Conservation (phyloP, 2,113 vertebrate species). For the Balaeniceps rex region DNA sequence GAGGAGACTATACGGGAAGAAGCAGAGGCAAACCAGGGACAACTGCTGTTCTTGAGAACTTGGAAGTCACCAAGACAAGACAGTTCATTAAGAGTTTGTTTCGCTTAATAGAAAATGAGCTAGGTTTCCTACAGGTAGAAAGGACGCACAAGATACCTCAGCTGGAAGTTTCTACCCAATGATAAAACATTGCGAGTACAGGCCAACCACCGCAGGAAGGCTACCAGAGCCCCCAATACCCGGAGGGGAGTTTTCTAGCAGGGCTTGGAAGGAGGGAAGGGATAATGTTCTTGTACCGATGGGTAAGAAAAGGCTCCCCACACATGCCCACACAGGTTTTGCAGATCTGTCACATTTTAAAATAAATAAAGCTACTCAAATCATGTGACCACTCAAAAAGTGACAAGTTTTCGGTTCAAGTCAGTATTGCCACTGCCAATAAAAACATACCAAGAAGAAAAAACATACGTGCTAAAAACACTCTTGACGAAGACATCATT, state of each 20-base stretch:
- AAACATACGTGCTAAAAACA: background rate
- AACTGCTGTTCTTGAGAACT: background rate
- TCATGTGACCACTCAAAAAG: background rate
- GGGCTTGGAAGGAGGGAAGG: background rate
- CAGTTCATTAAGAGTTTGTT: background rate
- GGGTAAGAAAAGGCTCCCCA: background rate
- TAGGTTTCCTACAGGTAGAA: background rate
- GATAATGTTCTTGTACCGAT: background rate
- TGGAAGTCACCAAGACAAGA: background rate
- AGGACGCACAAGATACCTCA: background rate
- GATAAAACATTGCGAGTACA: background rate
- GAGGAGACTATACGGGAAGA: background rate
- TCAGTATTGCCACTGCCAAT: background rate
- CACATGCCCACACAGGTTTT: background rate
- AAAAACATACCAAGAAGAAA: background rate
- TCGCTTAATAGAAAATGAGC: background rate
- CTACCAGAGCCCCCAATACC: background rate
- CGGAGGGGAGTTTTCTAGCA: background rate
- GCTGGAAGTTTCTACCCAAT: background rate
- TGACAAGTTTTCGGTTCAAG: background rate
- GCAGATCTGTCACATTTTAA: background rate
- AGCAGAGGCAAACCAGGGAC: background rate
- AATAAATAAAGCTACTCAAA: background rate
- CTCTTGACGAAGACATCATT: background rate
- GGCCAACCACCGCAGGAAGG: background rate